Conservation (phyloP, 2,888 invertebrate species). For the Xestia ashworthii region DNA sequence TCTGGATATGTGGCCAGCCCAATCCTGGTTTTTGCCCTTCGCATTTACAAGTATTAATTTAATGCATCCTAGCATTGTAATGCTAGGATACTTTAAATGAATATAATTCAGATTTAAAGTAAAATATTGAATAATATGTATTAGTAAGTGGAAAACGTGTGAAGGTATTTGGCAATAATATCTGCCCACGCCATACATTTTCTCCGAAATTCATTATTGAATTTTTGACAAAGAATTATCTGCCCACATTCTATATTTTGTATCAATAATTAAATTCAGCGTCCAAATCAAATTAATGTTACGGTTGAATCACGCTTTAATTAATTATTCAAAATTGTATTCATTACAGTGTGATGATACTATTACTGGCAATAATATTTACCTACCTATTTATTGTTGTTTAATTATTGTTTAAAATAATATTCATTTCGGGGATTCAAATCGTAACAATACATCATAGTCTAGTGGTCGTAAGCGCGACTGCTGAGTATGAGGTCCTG, state of each 20-base stretch:
- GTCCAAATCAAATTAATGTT: not conserved
- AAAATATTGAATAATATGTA: not conserved
- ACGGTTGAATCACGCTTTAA: not conserved
- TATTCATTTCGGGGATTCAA: not conserved
- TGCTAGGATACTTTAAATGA: too few species aligned
- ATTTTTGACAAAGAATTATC: conserved; percentile 3
- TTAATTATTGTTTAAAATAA: not conserved
- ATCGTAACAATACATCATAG: too few species aligned
- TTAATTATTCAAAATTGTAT: not conserved
- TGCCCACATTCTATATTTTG: not conserved
- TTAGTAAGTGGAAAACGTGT: not conserved
- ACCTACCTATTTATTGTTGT: not conserved
- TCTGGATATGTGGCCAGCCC: too few species aligned
- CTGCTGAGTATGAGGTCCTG: too few species aligned
- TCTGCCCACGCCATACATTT: conserved; percentile 19
- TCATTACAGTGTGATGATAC: conserved; percentile 8
- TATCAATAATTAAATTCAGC: conserved; percentile 6
- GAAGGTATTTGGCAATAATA: conserved; percentile 29
- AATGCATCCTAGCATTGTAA: not conserved
- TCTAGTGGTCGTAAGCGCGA: too few species aligned
- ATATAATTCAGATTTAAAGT: too few species aligned
- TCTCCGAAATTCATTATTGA: conserved; percentile 14
- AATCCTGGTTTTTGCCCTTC: not conserved
- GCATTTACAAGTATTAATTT: not conserved
- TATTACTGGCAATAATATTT: not conserved